Conservation (phyloP, 1,140 invertebrate genomes). For the Trinorchestia longiramus region DNA sequence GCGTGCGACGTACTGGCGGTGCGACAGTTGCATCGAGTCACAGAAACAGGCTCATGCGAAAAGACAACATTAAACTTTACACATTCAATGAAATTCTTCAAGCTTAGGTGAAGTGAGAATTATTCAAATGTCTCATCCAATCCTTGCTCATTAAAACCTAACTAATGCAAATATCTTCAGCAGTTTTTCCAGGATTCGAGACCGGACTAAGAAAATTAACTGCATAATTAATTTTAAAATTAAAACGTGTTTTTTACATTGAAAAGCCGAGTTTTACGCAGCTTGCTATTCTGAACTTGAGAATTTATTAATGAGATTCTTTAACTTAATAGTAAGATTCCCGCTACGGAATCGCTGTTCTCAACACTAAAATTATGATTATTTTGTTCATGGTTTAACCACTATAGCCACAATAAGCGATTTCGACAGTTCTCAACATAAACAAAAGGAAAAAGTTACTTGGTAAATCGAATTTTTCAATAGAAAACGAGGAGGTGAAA, state of each 20-base stretch:
- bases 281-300: background rate
- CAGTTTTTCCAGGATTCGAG: background rate
- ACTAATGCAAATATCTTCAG: background rate
- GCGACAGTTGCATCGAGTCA: background rate
- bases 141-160: background rate
- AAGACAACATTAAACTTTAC: background rate
- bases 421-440: too few relatives aligned
- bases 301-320: background rate
- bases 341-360: background rate
- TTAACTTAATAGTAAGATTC: background rate
- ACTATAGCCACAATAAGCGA: too few relatives aligned
- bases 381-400: too few relatives aligned
- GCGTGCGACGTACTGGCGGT: background rate
- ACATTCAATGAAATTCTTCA: background rate
- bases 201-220: background rate
- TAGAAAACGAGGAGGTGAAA: background rate
- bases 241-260: background rate
- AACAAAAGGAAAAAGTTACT: background rate
- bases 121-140: background rate
- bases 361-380: background rate
- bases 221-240: background rate
- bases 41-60: background rate
- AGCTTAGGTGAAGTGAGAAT: background rate
- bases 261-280: background rate
- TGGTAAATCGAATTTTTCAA: background rate